Percentiles rank a stretch among this genome's conserved stretches.
phyloP scores from a whole-genome alignment of 2,113 vertebrate genomes.

The Megaceryle torquata region DNA sequence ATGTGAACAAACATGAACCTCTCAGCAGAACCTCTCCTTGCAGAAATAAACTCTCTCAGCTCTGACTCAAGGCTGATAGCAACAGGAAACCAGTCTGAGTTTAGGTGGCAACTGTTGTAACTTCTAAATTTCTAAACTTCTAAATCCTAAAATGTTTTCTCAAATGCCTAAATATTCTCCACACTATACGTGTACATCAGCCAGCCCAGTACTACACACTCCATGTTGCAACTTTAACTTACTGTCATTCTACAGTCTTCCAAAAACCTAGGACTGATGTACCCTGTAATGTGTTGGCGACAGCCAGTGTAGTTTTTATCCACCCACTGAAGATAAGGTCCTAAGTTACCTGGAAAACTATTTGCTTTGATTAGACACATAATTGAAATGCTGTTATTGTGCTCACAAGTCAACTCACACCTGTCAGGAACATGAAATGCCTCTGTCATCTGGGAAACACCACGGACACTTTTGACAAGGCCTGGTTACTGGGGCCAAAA shows the following conservation, averaged over 20 bases:
- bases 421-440: accelerated
- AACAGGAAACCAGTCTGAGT: background rate
- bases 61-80: background rate
- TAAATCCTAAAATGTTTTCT: accelerated
- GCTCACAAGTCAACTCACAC: background rate
- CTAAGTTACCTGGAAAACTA: background rate
- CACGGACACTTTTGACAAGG: background rate
- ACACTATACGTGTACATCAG: accelerated
- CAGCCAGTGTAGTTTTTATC: background rate
- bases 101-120: background rate
- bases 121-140: background rate
- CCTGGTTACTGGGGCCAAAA: background rate
- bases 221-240: background rate
- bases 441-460: background rate
- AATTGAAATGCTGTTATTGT: background rate
- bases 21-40: background rate
- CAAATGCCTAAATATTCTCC: background rate
- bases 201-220: accelerated
- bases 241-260: background rate
- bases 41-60: background rate
- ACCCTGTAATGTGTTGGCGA: accelerated
- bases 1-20: background rate
- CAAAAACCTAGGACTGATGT: background rate
- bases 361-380: background rate
- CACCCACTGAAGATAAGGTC: background rate